phyloP scores from a whole-genome alignment of 2,888 invertebrate species.

The Hanleya hanleyi region DNA sequence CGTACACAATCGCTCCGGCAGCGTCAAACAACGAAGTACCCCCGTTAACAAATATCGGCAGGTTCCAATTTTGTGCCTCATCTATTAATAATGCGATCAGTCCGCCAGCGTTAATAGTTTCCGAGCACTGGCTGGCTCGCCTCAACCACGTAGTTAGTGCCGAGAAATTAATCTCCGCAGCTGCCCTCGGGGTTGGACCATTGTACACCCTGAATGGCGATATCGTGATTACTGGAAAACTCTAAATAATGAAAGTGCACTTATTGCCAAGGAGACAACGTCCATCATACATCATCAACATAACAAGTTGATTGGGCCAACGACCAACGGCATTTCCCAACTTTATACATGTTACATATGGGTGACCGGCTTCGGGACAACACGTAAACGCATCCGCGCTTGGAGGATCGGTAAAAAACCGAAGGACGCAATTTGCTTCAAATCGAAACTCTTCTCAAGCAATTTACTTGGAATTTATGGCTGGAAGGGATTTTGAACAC shows the following conservation, averaged over 20 bases:
- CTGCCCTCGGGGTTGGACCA: background rate
- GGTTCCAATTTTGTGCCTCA: conserved; percentile 10
- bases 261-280: background rate
- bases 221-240: conserved; percentile 8
- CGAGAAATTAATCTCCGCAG: background rate
- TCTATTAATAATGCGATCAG: conserved; percentile 9
- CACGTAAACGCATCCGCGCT: no score
- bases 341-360: no score
- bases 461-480: no score
- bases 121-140: background rate
- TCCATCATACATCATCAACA: conserved; percentile 10
- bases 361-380: no score
- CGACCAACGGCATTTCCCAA: no score
- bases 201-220: background rate
- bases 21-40: background rate
- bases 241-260: conserved; percentile 12
- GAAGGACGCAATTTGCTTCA: no score
- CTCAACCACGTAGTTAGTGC: background rate
- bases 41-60: conserved; percentile 9
- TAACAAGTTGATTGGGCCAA: no score
- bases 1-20: background rate
- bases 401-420: no score
- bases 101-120: background rate
- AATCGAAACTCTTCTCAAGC: no score
- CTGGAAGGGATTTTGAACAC: no score